These are phyloP conservation scores for Gortyna flavago DNA, from an alignment of 2,888 invertebrate species.

Conservation along the genomic window DNA sequence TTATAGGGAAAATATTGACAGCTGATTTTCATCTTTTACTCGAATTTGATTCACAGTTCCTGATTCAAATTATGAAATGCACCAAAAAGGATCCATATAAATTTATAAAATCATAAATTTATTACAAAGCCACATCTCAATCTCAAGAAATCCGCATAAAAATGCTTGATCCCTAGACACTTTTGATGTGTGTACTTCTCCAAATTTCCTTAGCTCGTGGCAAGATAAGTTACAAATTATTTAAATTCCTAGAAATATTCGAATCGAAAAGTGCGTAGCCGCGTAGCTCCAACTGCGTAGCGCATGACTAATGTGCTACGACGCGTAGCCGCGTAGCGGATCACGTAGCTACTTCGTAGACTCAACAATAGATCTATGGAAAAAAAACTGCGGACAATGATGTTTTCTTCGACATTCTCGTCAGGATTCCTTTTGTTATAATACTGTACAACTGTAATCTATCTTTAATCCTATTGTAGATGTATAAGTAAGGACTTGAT, in stretches of 20 bases:
- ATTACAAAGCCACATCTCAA: too few species aligned
- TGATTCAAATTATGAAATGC: too few species aligned
- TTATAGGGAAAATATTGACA: too few species aligned
- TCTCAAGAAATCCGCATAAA: too few species aligned
- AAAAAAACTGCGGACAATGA: constrained; percentile 40
- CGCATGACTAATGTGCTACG: constrained; percentile 30
- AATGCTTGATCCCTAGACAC: too few species aligned
- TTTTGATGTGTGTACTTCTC: too few species aligned
- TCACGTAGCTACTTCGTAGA: constrained; percentile 43
- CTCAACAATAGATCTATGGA: constrained; percentile 30
- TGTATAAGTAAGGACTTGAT: constrained; percentile 39
- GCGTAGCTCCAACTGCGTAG: constrained; percentile 28
- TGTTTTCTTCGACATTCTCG: constrained; percentile 32
- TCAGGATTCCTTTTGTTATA: constrained; percentile 29
- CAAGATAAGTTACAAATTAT: neutral
- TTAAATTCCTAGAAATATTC: neutral
- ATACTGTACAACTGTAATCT: constrained; percentile 34
- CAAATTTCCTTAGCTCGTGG: too few species aligned
- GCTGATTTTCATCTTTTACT: too few species aligned
- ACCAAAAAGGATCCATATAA: too few species aligned
- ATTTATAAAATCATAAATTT: too few species aligned
- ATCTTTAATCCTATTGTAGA: constrained; percentile 27
- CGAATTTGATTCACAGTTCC: too few species aligned
- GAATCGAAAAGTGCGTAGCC: constrained; percentile 6
- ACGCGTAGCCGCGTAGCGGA: constrained; percentile 38